Percentiles rank a stretch among this genome's conserved stretches.
Evolutionary conservation across 2,888 invertebrate species (phyloP).

Genomic region (Lingula anatina): DNA sequence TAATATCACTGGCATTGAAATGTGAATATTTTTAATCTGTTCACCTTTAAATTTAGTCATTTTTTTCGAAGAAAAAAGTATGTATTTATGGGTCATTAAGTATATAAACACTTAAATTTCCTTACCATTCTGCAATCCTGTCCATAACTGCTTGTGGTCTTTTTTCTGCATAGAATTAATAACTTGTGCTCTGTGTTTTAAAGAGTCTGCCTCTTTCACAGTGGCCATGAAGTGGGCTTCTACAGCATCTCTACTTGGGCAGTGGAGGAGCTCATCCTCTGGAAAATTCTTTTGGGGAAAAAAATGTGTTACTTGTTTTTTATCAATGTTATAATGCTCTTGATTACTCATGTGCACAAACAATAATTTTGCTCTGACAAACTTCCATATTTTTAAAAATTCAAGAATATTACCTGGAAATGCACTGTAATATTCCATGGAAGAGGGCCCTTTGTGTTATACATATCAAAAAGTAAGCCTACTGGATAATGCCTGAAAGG

Average conservation of each 20-base stretch:
- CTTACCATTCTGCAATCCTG: conserved; percentile 84
- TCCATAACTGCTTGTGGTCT: conserved; percentile 94
- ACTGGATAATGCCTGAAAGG: conserved; percentile 59
- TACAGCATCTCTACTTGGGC: conserved; percentile 74
- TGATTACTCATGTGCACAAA: too few species aligned
- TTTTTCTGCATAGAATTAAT: conserved; percentile 64
- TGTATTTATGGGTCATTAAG: too few species aligned
- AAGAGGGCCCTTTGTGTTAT: conserved; percentile 56
- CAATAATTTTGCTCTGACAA: too few species aligned
- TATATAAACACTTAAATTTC: too few species aligned
- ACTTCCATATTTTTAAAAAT: too few species aligned
- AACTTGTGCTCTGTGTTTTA: conserved; percentile 80
- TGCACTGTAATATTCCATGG: conserved; percentile 94
- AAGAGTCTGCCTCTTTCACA: conserved; percentile 95
- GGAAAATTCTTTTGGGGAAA: conserved; percentile 73
- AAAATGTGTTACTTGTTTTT: not conserved
- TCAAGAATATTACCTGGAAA: conserved; percentile 58
- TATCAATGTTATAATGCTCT: too few species aligned
- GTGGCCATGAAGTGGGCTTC: conserved; percentile 93
- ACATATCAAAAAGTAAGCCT: conserved; percentile 87
- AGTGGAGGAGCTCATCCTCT: conserved; percentile 79
- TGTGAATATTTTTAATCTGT: too few species aligned
- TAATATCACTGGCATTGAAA: too few species aligned
- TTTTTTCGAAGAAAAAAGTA: too few species aligned
- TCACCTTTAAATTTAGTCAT: too few species aligned